A percentile compares a stretch with the other conserved stretches of the same genome.
Evolutionary conservation across 2,888 invertebrate genomes (phyloP).

Genomic region (Calameuta filiformis): DNA sequence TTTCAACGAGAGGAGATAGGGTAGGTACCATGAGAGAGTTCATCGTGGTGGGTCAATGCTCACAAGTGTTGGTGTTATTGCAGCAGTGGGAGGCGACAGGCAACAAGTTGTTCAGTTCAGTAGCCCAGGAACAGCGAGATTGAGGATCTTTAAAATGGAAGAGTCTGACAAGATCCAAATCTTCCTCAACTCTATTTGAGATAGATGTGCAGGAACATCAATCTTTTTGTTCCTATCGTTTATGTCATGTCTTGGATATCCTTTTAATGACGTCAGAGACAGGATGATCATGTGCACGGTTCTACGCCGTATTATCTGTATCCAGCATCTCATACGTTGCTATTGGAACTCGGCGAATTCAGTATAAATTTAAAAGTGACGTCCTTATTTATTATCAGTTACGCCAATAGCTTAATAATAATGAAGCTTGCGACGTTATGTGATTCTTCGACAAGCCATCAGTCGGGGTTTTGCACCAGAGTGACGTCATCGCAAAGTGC

Average conservation of each 20-base stretch:
- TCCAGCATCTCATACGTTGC: background rate
- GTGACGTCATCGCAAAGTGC: background rate
- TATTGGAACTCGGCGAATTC: background rate
- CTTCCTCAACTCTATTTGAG: background rate
- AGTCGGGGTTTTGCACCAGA: background rate
- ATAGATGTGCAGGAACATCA: background rate
- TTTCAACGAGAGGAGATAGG: background rate
- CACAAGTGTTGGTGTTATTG: background rate
- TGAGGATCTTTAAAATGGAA: background rate
- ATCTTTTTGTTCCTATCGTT: background rate
- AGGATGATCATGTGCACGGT: background rate
- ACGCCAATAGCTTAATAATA: background rate
- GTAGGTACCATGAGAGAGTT: background rate
- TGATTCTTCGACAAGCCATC: background rate
- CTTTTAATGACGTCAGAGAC: background rate
- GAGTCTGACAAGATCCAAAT: background rate
- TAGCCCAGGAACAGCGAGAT: background rate
- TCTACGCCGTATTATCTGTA: background rate
- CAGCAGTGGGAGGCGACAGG: background rate
- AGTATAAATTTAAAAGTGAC: background rate
- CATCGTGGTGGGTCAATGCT: background rate
- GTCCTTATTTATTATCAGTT: background rate
- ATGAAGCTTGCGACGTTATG: background rate
- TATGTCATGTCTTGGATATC: background rate
- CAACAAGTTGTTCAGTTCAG: background rate